phyloP scores from a whole-genome alignment of 2,797 vertebrate species.

The Poeciliopsis gracilis region DNA sequence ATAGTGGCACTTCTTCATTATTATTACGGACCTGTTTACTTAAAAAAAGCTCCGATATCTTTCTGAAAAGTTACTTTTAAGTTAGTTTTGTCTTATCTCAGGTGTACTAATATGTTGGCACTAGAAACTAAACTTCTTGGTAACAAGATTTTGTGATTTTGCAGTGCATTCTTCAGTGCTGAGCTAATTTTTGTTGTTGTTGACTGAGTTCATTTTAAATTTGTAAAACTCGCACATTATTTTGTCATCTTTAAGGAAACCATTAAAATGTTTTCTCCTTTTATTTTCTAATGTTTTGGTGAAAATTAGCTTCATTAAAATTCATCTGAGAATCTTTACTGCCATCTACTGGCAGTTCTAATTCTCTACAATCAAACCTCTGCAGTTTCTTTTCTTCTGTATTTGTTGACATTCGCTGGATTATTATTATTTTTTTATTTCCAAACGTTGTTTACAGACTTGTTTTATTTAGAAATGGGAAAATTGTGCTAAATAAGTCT shows the following conservation, averaged over 20 bases:
- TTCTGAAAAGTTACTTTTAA: no score
- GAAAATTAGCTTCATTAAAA: neutral
- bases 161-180: neutral
- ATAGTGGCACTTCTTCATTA: no score
- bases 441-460: neutral
- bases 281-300: neutral
- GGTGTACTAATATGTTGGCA: no score
- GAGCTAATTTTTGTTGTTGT: neutral
- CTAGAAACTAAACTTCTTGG: no score
- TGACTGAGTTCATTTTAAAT: neutral
- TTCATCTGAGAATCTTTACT: slow-evolving; percentile 56
- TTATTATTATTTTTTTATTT: neutral
- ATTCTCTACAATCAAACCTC: neutral
- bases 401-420: neutral
- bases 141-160: no score
- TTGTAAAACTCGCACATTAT: neutral
- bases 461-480: neutral
- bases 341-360: slow-evolving; percentile 63
- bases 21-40: no score
- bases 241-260: neutral
- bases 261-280: neutral
- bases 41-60: no score
- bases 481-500: neutral
- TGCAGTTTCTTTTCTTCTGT: neutral
- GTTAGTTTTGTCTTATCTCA: no score